Evolutionary conservation across 2,797 vertebrate genomes (phyloP), one percentile per base, ranked within the genome.

Genomic region (Poeciliopsis turneri): DNA sequence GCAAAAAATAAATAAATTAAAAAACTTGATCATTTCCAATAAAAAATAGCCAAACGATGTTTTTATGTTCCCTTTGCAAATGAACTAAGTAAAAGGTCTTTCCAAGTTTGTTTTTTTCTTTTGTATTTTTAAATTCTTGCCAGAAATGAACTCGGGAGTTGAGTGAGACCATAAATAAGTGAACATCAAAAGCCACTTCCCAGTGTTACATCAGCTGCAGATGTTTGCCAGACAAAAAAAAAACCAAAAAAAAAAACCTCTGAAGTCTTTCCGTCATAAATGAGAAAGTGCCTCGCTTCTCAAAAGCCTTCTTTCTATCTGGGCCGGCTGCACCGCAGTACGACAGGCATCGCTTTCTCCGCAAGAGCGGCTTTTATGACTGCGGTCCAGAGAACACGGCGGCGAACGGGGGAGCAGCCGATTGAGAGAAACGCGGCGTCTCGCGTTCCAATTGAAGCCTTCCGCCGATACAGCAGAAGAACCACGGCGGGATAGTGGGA

Each of bases 151-250:
- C 28, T 75, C 16, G 57, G 64, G 46, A 82, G 76, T 75, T 61
- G 64, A 70, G 18, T 53, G 69, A 20, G 39, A 74, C 46, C 80
- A 2, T 51, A 74, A 81, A 74, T 43, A 59, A 86, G 55, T 6
- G 39, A 70, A 75, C 82, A 83, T 88, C 57, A 75, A 85, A 86
- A 82, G 82, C 78, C 61, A 0, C 69, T 76, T 85, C 72, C 71
- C 64, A 43, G 77, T 1, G 47, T 79, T 79, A 33, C 70, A 87
- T 90, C 79, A 84, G 77, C 79, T 69, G 72, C 84, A 84, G 72
- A 78, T 86, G 83, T 89, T 86, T 84, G 45, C 73, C 78, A 73
- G 75, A 71, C 78, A 77, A 75, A 84, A 89, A 80, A 3, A 45
- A 45, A 13, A 45, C n/a, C n/a, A 12, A 45, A 45, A 41, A 41